Conservation (phyloP, 2,888 invertebrate genomes). For the Polymixis flavicincta region DNA sequence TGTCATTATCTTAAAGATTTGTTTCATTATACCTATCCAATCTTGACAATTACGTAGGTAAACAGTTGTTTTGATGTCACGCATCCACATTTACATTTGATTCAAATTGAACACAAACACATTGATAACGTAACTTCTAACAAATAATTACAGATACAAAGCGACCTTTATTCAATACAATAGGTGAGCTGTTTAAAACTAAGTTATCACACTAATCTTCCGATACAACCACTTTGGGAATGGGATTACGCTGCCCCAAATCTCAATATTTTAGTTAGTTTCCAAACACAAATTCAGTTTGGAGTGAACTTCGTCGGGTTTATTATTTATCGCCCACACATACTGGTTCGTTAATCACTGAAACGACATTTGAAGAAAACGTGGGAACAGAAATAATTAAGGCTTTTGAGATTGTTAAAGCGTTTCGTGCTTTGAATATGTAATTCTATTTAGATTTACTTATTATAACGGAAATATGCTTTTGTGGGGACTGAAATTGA, state of each 20-base stretch:
- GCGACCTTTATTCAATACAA: constrained; percentile 58
- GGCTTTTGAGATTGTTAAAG: constrained; percentile 40
- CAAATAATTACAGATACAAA: constrained; percentile 41
- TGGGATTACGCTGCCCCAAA: constrained; percentile 69
- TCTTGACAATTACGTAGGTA: background rate
- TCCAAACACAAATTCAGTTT: constrained; percentile 71
- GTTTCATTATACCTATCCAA: constrained; percentile 24
- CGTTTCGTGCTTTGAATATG: constrained; percentile 40
- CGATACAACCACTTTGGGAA: constrained; percentile 70
- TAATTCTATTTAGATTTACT: constrained; percentile 15
- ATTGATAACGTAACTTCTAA: constrained; percentile 9
- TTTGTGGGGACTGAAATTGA: constrained; percentile 10
- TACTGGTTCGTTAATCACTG: constrained; percentile 34
- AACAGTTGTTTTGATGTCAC: background rate
- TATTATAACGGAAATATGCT: constrained; percentile 24
- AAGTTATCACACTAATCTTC: constrained; percentile 75
- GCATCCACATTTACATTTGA: background rate
- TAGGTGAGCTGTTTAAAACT: constrained; percentile 66
- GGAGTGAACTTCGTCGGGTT: constrained; percentile 40
- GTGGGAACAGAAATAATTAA: constrained; percentile 36
- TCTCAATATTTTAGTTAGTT: constrained; percentile 71
- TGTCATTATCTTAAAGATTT: background rate
- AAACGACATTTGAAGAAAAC: constrained; percentile 41
- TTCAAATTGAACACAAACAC: constrained; percentile 42
- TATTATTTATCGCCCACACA: constrained; percentile 51